These are phyloP conservation scores for Choristoneura fumiferana DNA, from an alignment of 1,140 invertebrate genomes.

Conservation along the genomic window DNA sequence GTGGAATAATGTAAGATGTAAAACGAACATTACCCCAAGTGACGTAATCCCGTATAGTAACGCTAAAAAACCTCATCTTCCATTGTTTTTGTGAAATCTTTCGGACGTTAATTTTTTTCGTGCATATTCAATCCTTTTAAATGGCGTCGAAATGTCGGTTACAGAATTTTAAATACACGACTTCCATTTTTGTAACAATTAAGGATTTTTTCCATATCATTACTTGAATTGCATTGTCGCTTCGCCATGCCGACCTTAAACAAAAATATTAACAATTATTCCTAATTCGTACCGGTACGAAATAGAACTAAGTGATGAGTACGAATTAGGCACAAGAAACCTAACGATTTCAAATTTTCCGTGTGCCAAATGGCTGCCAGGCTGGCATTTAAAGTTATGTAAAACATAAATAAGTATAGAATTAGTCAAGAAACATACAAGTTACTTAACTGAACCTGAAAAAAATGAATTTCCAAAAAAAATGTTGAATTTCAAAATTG, in stretches of 20 bases:
- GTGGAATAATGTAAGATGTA: too few relatives aligned
- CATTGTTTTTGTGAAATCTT: constrained; percentile 9
- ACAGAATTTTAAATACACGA: constrained; percentile 10
- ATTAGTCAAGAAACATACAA: neutral
- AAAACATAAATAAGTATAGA: neutral
- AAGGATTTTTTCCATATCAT: neutral
- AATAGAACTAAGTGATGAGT: neutral
- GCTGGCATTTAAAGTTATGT: neutral
- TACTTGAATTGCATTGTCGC: neutral
- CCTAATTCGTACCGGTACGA: constrained; percentile 4
- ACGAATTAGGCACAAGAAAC: neutral
- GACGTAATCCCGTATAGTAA: too few relatives aligned
- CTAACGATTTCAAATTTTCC: constrained; percentile 2
- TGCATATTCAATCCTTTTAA: constrained; percentile 14
- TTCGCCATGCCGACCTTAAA: neutral
- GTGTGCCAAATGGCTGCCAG: neutral
- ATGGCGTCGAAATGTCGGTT: constrained; percentile 16
- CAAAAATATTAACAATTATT: neutral
- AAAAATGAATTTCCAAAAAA: too few relatives aligned
- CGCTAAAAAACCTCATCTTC: constrained; percentile 15
- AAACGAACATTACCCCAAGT: too few relatives aligned
- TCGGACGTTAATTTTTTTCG: neutral
- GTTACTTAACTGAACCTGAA: neutral
- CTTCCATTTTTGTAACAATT: neutral
- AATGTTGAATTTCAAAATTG: too few relatives aligned